Evolutionary conservation across 2,888 invertebrate species (phyloP).

Genomic region (Yponomeuta evonymella): DNA sequence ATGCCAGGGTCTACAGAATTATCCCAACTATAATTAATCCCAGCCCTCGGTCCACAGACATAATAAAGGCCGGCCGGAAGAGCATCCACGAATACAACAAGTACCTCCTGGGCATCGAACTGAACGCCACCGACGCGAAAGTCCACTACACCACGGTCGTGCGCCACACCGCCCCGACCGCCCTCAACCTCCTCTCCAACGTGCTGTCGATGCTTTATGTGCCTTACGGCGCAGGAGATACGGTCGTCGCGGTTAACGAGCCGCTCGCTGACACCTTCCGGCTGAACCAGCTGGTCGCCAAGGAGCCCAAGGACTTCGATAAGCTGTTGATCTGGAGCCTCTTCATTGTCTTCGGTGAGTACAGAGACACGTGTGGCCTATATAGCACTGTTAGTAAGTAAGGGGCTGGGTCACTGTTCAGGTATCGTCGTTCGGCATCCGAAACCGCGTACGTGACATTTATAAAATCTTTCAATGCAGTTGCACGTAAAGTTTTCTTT

Average conservation of each 20-base stretch:
- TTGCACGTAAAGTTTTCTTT: too few relatives aligned
- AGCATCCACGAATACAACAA: conserved; percentile 60
- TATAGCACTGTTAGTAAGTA: too few relatives aligned
- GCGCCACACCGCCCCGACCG: conserved; percentile 71
- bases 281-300: not conserved
- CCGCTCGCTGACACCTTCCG: conserved; percentile 28
- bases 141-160: conserved; percentile 68
- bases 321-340: conserved; percentile 29
- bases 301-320: conserved; percentile 27
- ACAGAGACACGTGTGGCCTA: not conserved
- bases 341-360: conserved; percentile 35
- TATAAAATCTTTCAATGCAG: too few relatives aligned
- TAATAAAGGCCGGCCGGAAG: conserved; percentile 12
- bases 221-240: conserved; percentile 25
- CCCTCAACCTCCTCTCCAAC: conserved; percentile 68
- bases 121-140: conserved; percentile 53
- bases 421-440: too few relatives aligned
- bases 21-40: not conserved
- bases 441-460: too few relatives aligned
- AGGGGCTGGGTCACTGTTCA: too few relatives aligned
- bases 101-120: conserved; percentile 64
- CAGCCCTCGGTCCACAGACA: not conserved
- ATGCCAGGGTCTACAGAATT: too few relatives aligned
- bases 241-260: conserved; percentile 35
- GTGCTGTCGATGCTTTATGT: conserved; percentile 34